phyloP scores from a whole-genome alignment of 1,140 invertebrate genomes.

The Formica exsecta region DNA sequence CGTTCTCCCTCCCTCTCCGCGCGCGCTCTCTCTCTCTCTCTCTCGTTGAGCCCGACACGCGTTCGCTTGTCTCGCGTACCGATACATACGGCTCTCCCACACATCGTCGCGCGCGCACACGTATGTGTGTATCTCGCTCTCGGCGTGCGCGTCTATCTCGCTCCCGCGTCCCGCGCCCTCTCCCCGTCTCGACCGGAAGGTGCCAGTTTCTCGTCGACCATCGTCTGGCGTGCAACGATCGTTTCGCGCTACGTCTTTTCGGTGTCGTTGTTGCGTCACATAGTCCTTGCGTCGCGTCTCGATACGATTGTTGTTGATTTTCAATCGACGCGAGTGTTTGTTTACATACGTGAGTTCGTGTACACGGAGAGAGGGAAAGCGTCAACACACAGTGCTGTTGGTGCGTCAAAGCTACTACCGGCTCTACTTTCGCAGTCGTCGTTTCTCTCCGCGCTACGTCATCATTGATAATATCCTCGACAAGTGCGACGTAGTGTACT shows the following conservation, averaged over 20 bases:
- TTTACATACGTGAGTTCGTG: not conserved
- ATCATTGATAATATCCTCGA: not conserved
- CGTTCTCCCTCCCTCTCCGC: conserved; percentile 57
- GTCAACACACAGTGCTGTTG: conserved; percentile 22
- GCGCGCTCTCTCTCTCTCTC: conserved; percentile 60
- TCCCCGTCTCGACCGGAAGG: conserved; percentile 81
- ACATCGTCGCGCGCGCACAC: not conserved
- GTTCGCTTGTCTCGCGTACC: conserved; percentile 23
- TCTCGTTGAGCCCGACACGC: conserved; percentile 34
- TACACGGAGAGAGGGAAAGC: not conserved
- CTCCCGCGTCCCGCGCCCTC: conserved; percentile 50
- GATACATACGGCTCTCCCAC: conserved; percentile 44
- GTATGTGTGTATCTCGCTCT: conserved; percentile 38
- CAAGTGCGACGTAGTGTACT: conserved; percentile 18
- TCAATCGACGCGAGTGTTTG: not conserved
- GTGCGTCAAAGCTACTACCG: not conserved
- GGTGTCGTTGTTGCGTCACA: conserved; percentile 5
- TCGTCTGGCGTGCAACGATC: conserved; percentile 75
- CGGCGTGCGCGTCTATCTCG: conserved; percentile 58
- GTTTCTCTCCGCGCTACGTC: not conserved
- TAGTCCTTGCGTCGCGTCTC: not conserved
- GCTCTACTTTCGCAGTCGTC: not conserved
- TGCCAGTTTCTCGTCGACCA: conserved; percentile 84
- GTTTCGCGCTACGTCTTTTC: conserved; percentile 50
- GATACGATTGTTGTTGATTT: not conserved